Evolutionary conservation across 2,113 vertebrate species (phyloP).

Genomic region (Perca schrenkii): DNA sequence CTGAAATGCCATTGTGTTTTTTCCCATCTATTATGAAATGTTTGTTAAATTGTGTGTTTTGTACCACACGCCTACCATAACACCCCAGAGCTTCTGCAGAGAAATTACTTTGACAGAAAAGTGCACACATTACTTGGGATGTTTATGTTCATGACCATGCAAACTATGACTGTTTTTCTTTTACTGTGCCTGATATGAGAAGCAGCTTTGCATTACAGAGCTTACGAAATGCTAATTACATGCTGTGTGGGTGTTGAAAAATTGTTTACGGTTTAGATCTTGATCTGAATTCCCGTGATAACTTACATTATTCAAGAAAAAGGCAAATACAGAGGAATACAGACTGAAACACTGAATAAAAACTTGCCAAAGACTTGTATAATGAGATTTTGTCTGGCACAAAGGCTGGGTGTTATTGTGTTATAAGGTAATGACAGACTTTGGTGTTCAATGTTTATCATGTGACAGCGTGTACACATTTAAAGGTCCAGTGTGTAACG

Average conservation of each 20-base stretch:
- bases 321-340: slow-evolving; percentile 7
- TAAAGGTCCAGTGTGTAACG: too few relatives aligned
- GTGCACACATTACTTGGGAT: not conserved
- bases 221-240: slow-evolving; percentile 29
- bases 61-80: not conserved
- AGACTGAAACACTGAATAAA: slow-evolving; percentile 14
- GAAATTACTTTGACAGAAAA: not conserved
- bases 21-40: not conserved
- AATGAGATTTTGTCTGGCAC: slow-evolving; percentile 31
- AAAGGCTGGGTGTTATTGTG: slow-evolving; percentile 20
- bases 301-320: slow-evolving; percentile 35
- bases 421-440: slow-evolving; percentile 9
- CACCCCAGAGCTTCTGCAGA: not conserved
- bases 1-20: not conserved
- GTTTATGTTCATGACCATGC: not conserved
- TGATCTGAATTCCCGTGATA: slow-evolving; percentile 42
- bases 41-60: not conserved
- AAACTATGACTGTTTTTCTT: not conserved
- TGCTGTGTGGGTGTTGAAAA: slow-evolving; percentile 45
- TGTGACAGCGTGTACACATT: too few relatives aligned
- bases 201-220: slow-evolving; percentile 9
- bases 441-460: not conserved
- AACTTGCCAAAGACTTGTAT: slow-evolving; percentile 32
- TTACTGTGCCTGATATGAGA: slow-evolving; percentile 5
- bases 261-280: slow-evolving; percentile 24